These are phyloP conservation scores for Strigamia maritima DNA, from an alignment of 2,888 invertebrate species.

Conservation along the genomic window DNA sequence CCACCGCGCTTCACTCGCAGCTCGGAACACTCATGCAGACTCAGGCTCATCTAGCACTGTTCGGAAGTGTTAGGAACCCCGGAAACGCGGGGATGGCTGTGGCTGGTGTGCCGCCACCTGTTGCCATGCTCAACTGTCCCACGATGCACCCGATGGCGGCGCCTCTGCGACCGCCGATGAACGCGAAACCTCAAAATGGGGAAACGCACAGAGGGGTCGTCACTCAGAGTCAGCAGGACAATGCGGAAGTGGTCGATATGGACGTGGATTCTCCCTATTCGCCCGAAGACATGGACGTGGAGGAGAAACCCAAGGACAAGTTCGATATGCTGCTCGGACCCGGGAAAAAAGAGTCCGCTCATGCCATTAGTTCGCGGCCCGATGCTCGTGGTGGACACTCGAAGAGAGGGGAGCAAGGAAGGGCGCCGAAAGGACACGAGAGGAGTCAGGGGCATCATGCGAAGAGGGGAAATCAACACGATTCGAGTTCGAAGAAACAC, in stretches of 20 bases:
- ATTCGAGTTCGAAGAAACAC: constrained; percentile 42
- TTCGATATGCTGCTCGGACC: constrained; percentile 40
- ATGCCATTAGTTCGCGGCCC: not conserved
- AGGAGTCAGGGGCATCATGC: not conserved
- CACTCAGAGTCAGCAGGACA: constrained; percentile 41
- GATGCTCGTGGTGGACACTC: not conserved
- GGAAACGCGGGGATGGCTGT: not conserved
- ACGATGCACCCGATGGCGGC: constrained; percentile 7
- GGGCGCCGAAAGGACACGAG: not conserved
- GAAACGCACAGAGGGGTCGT: constrained; percentile 27
- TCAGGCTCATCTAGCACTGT: constrained; percentile 41
- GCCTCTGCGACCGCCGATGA: not conserved
- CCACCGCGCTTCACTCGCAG: constrained; percentile 38
- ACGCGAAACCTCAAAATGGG: constrained; percentile 36
- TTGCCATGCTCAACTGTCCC: constrained; percentile 33
- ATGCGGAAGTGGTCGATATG: constrained; percentile 60
- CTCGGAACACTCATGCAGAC: constrained; percentile 40
- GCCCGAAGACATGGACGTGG: constrained; percentile 40
- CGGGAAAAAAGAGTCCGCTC: not conserved
- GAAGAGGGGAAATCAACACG: not conserved
- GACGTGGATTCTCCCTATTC: constrained; percentile 77
- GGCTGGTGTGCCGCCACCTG: constrained; percentile 7
- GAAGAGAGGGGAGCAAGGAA: not conserved
- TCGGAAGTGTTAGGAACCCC: constrained; percentile 32
- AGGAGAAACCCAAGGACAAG: constrained; percentile 35